Evolutionary conservation across 2,113 vertebrate genomes (phyloP).

Genomic region (Nothocercus nigrocapillus): DNA sequence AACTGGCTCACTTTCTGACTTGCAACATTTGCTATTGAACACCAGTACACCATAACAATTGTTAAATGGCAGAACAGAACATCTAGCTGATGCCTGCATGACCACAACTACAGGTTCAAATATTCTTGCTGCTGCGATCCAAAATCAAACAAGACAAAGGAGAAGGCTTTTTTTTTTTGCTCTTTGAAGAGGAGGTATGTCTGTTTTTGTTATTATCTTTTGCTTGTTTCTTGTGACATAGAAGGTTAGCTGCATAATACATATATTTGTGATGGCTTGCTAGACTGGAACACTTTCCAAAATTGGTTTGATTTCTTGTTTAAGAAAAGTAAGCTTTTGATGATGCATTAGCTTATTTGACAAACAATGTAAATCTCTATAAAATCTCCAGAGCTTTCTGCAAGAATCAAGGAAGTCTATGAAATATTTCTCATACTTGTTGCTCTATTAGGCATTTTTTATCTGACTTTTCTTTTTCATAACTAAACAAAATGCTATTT

Average conservation of each 20-base stretch:
- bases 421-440: neutral
- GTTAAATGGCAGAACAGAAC: neutral
- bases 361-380: neutral
- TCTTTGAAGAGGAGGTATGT: slow-evolving; percentile 44
- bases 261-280: neutral
- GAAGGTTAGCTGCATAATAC: neutral
- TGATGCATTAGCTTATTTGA: neutral
- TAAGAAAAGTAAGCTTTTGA: neutral
- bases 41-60: neutral
- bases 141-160: neutral
- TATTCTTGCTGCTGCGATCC: fast-evolving
- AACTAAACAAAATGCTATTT: neutral
- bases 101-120: neutral
- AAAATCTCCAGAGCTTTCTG: neutral
- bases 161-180: neutral
- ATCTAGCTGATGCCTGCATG: neutral
- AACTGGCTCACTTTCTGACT: neutral
- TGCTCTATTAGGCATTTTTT: neutral
- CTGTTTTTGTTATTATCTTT: neutral
- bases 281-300: neutral
- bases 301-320: neutral
- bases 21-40: neutral
- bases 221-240: neutral
- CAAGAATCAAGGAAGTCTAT: neutral
- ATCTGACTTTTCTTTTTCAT: neutral